Evolutionary conservation across 2,888 invertebrate species (phyloP).

Genomic region (Nomada flava): DNA sequence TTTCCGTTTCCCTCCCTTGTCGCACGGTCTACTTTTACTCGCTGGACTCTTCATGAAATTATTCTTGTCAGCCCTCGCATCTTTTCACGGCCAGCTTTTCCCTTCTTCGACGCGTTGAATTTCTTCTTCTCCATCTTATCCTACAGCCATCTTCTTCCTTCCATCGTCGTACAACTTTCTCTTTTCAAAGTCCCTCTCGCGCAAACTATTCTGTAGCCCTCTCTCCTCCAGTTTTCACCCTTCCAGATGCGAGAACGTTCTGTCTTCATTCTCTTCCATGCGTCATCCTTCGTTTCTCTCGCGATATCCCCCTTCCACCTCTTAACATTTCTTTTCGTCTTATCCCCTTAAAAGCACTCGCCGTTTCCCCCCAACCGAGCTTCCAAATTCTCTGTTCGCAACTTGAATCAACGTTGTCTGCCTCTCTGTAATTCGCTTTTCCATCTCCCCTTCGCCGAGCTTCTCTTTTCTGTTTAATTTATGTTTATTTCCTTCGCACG

Average conservation of each 20-base stretch:
- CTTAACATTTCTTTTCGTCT: neutral
- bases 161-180: conserved; percentile 34
- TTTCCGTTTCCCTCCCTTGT: conserved; percentile 6
- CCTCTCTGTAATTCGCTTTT: neutral
- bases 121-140: neutral
- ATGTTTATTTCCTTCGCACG: neutral
- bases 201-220: neutral
- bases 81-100: conserved; percentile 7
- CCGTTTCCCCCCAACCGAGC: neutral
- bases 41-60: conserved; percentile 12
- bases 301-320: no score
- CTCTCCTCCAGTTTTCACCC: neutral
- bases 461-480: neutral
- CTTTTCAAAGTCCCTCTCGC: conserved; percentile 19
- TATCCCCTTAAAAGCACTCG: neutral
- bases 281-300: neutral
- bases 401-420: neutral
- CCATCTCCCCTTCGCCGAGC: neutral
- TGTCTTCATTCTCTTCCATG: neutral
- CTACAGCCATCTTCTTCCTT: neutral
- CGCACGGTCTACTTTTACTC: conserved; percentile 9
- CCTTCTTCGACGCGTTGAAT: neutral
- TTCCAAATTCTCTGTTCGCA: neutral
- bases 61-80: conserved; percentile 1
- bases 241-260: neutral